Evolutionary conservation across 2,797 vertebrate species (phyloP), one percentile per base, ranked within the genome.

Genomic region (Sarcophilus harrisii): DNA sequence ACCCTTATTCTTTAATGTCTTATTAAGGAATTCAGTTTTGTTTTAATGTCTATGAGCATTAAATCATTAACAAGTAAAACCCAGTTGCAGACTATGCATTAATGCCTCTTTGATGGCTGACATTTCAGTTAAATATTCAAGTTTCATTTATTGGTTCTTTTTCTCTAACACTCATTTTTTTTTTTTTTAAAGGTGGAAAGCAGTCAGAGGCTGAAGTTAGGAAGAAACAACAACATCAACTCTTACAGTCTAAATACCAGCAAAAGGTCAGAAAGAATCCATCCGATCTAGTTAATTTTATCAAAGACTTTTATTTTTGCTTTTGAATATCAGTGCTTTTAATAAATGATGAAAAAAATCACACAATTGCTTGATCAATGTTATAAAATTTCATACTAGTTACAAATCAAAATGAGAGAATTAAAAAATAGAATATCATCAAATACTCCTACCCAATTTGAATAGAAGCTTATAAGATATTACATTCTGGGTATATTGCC

Each of bases 201-300:
- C 94, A 95, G 54, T 98, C 99, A 1, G 90, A 99, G 95, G 94
- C 94, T 96, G 99, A 99, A 98, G 99, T 98, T 95, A 99, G 99
- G 90, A 97, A 98, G 97, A 99, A 97, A 28, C 99, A 99, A 97
- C 97, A 98, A 24, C 30, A 81, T 91, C 97, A 98, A 10, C 95
- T 97, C 28, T 92, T 93, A 2, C 96, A 96, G 89, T 98, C 98
- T 98, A 99, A 99, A 98, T 97, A 99, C 54, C 98, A 98, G 96
- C 99, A 99, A 98, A 99, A 99, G 99, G 99, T 99, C 97, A 97
- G 98, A 62, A 94, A 93, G 90, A 97, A 97, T 97, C 94, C n/a
- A 90, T 96, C 95, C 94, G n/a, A 96, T 94, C 97, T 94, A 90
- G 92, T 96, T 95, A 95, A 96, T 62, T 97, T 54, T 94, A 66